Evolutionary conservation across 2,797 vertebrate genomes (phyloP).

Genomic region (Xenops minutus): DNA sequence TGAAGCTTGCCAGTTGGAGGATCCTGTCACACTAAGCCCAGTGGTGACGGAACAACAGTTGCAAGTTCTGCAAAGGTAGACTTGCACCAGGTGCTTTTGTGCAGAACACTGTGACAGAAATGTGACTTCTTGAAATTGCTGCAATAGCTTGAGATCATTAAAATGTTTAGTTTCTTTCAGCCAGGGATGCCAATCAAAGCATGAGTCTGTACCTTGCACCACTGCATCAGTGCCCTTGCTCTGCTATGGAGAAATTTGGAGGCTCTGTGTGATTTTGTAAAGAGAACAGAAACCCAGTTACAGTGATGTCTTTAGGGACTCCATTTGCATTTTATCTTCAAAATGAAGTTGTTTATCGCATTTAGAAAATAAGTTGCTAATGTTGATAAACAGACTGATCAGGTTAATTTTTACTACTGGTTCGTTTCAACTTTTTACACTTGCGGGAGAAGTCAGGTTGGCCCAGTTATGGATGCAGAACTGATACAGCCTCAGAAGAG

Average conservation of each 20-base stretch:
- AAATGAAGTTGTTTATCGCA: neutral
- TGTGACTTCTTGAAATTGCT: neutral
- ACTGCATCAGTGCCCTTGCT: neutral
- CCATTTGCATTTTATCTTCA: neutral
- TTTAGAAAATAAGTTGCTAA: neutral
- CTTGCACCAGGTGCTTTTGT: neutral
- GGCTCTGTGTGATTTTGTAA: neutral
- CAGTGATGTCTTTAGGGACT: neutral
- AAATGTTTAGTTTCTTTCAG: neutral
- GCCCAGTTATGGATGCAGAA: neutral
- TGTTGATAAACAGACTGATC: neutral
- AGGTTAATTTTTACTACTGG: neutral
- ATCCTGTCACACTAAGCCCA: neutral
- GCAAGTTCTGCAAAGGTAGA: neutral
- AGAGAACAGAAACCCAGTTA: neutral
- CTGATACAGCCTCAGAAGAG: neutral
- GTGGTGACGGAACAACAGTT: neutral
- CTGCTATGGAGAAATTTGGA: neutral
- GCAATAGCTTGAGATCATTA: neutral
- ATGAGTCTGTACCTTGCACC: rapidly evolving
- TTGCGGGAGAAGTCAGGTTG: neutral
- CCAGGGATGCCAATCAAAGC: neutral
- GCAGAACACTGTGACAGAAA: neutral
- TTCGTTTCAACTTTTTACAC: neutral
- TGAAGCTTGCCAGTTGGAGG: neutral